phyloP scores from a whole-genome alignment of 2,797 vertebrate genomes.

The Sandelia bainsii region DNA sequence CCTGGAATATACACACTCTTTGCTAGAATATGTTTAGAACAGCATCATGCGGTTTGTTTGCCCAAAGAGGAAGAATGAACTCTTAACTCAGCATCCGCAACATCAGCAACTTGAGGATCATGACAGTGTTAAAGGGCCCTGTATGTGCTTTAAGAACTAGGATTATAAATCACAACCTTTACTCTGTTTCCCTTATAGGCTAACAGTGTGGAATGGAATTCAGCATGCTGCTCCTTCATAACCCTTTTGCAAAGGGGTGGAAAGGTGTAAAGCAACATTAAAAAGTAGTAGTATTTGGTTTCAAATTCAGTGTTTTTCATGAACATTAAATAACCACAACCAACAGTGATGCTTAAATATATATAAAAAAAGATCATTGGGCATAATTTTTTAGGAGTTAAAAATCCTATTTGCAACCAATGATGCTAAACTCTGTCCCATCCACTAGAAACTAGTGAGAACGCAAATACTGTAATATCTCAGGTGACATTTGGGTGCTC shows the following conservation, averaged over 20 bases:
- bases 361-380: too few relatives aligned
- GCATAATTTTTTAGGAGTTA: too few relatives aligned
- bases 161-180: neutral
- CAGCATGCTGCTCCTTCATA: neutral
- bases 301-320: neutral
- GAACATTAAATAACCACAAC: neutral
- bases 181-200: neutral
- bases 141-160: conserved; percentile 1
- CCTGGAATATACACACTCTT: conserved; percentile 29
- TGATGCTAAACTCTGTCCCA: too few relatives aligned
- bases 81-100: neutral
- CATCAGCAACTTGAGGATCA: neutral
- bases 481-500: too few relatives aligned
- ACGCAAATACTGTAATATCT: too few relatives aligned
- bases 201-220: neutral
- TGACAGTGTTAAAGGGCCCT: neutral
- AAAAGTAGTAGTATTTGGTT: neutral
- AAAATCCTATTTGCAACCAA: too few relatives aligned
- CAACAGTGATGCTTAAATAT: neutral
- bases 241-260: neutral
- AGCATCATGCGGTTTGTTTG: conserved; percentile 6
- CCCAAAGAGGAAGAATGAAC: neutral
- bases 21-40: conserved; percentile 23
- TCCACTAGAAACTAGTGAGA: too few relatives aligned
- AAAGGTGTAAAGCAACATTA: neutral